A percentile compares a stretch with the other conserved stretches of the same genome.
phyloP scores from a whole-genome alignment of 37 sponge, comb jelly and placozoan genomes.

The Amphimedon queenslandica region DNA sequence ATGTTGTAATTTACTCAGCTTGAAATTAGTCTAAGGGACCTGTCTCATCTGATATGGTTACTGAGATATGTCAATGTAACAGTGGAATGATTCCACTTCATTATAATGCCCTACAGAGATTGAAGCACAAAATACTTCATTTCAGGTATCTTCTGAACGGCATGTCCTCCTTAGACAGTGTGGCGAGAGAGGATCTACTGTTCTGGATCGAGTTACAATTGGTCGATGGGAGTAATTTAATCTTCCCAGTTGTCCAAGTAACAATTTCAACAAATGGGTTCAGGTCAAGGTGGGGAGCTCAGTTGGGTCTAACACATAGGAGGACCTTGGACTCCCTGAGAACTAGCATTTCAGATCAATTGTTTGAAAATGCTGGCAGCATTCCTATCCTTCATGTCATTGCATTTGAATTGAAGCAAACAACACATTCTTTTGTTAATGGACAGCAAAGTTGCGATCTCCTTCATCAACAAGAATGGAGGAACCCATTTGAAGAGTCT shows the following conservation, averaged over 20 bases:
- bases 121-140: not conserved
- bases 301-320: constrained; percentile 10
- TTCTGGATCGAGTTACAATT: constrained; percentile 3
- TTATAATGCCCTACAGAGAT: constrained; percentile 15
- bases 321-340: constrained; percentile 18
- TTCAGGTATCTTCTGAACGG: not conserved
- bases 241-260: not conserved
- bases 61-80: constrained; percentile 2
- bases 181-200: constrained; percentile 17
- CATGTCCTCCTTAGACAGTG: not conserved
- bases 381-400: constrained; percentile 16
- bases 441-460: too few species aligned
- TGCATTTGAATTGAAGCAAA: not conserved
- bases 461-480: too few species aligned
- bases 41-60: constrained; percentile 17
- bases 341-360: constrained; percentile 43
- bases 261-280: constrained; percentile 31
- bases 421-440: not conserved
- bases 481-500: too few species aligned
- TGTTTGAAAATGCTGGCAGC: constrained; percentile 36
- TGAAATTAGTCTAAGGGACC: not conserved
- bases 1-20: not conserved
- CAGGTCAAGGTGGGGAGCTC: constrained; percentile 31
- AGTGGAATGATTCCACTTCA: constrained; percentile 9
- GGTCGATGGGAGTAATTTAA: not conserved